A percentile compares a stretch with the other conserved stretches of the same genome.
These are phyloP conservation scores for Eupithecia insigniata DNA, from an alignment of 2,888 invertebrate genomes.

Conservation along the genomic window DNA sequence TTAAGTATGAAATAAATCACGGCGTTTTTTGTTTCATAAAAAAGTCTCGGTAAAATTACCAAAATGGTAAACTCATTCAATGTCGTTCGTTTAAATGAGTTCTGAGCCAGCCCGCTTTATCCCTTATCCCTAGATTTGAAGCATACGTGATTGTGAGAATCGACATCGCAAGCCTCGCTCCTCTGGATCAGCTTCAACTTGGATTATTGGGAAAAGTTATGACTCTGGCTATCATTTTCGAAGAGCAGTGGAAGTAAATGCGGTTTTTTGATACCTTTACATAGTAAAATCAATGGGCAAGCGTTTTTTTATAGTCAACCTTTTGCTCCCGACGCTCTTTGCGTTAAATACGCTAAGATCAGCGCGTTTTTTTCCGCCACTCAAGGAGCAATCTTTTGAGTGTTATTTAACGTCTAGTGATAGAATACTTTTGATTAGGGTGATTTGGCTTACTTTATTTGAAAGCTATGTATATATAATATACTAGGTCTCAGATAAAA, in stretches of 20 bases:
- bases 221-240: not conserved
- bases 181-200: slow-evolving; percentile 1
- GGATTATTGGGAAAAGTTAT: not conserved
- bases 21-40: not conserved
- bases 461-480: no score
- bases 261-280: not conserved
- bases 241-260: not conserved
- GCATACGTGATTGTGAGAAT: slow-evolving; percentile 24
- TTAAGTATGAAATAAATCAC: not conserved
- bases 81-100: slow-evolving; percentile 31
- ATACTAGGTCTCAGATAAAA: no score
- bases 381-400: no score
- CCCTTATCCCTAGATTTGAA: slow-evolving; percentile 33
- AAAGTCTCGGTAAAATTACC: not conserved
- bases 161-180: slow-evolving; percentile 4
- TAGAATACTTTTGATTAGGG: no score
- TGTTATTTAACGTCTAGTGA: no score
- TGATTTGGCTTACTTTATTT: no score
- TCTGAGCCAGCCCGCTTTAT: slow-evolving; percentile 26
- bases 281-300: no score
- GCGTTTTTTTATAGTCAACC: no score
- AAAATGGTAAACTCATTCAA: slow-evolving; percentile 32
- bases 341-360: no score
- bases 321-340: no score
- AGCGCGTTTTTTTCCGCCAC: no score